A percentile compares a stretch with the other conserved stretches of the same genome.
Evolutionary conservation across 2,888 invertebrate species (phyloP).

Genomic region (Caenorhabditis virilis): DNA sequence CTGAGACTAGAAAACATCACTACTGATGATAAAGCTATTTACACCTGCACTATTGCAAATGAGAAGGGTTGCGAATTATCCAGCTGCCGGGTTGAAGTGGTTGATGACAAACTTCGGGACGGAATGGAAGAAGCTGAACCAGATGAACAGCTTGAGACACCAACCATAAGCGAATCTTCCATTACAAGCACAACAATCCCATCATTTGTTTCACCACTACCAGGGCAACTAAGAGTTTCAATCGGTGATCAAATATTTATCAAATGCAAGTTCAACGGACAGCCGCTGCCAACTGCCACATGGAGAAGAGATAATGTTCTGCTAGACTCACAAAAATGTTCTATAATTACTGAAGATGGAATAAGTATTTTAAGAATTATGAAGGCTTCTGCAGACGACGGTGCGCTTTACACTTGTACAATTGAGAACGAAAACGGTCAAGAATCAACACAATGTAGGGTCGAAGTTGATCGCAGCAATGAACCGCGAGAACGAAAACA

Average conservation of each 20-base stretch:
- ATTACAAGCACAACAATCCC: conserved; percentile 21
- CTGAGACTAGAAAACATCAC: conserved; percentile 43
- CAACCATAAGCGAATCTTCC: conserved; percentile 28
- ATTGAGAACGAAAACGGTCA: conserved; percentile 84
- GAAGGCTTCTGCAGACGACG: conserved; percentile 76
- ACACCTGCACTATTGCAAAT: conserved; percentile 83
- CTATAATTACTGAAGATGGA: conserved; percentile 61
- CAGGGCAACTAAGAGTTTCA: conserved; percentile 21
- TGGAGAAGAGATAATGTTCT: conserved; percentile 55
- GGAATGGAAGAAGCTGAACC: no score
- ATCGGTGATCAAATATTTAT: conserved; percentile 39
- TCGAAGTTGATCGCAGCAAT: no score
- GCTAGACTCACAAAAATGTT: conserved; percentile 50
- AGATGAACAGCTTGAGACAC: no score
- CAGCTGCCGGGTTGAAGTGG: conserved; percentile 50
- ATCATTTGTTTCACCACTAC: conserved; percentile 35
- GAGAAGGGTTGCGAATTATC: conserved; percentile 82
- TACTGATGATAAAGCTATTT: conserved; percentile 82
- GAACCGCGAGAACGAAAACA: no score
- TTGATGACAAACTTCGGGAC: conserved; percentile 54
- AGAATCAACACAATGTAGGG: conserved; percentile 74
- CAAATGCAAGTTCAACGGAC: conserved; percentile 52
- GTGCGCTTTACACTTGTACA: conserved; percentile 81
- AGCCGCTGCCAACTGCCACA: conserved; percentile 53
- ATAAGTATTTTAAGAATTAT: conserved; percentile 55